Conservation (phyloP, 2,888 invertebrate species). For the Pseudolycoriella hygida region DNA sequence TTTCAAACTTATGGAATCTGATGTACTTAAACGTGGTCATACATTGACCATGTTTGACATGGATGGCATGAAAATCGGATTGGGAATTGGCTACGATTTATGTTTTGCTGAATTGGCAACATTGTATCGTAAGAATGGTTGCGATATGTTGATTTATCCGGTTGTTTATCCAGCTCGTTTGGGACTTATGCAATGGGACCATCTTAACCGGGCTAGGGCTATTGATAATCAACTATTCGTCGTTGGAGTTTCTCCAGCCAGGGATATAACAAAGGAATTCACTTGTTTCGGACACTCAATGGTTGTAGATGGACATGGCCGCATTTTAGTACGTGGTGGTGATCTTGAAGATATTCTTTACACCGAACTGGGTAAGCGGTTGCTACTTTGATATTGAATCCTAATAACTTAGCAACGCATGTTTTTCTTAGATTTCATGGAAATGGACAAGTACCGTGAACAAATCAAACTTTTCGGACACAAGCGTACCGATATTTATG, state of each 20-base stretch:
- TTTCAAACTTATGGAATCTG: not conserved
- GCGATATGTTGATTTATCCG: not conserved
- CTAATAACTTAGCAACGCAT: not conserved
- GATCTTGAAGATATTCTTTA: not conserved
- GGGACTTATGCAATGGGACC: not conserved
- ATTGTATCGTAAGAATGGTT: not conserved
- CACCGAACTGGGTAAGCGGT: not conserved
- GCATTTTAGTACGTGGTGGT: not conserved
- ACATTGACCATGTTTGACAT: not conserved
- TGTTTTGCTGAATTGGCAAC: not conserved
- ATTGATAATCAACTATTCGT: not conserved
- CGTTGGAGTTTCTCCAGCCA: not conserved
- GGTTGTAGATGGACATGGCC: not conserved
- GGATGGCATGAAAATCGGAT: not conserved
- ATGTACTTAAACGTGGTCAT: not conserved
- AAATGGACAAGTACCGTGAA: not conserved
- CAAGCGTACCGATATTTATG: not conserved
- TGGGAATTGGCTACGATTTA: not conserved
- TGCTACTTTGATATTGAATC: not conserved
- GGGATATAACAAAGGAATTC: not conserved
- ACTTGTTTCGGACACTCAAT: not conserved
- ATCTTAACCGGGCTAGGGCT: not conserved
- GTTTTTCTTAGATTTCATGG: not conserved
- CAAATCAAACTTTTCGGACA: not conserved
- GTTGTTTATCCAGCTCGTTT: not conserved